Conservation (phyloP, 2,113 vertebrate genomes). For the Lophotis ruficrista region DNA sequence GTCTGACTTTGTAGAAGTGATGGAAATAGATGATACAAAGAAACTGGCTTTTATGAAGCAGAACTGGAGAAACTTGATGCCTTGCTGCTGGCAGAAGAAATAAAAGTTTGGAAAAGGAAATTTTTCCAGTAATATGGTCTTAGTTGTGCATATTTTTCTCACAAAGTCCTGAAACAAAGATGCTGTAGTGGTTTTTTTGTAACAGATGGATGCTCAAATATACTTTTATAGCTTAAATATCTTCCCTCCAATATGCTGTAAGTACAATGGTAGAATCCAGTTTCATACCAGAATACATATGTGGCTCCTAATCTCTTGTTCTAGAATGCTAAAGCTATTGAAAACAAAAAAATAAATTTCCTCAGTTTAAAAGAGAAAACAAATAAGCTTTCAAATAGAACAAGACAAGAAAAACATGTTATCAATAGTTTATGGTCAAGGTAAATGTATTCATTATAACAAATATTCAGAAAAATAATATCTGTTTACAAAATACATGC, state of each 20-base stretch:
- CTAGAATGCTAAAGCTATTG: neutral
- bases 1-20: neutral
- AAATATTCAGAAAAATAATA: neutral
- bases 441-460: neutral
- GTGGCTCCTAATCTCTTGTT: neutral
- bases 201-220: neutral
- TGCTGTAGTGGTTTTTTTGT: neutral
- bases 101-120: neutral
- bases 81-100: neutral
- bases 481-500: neutral
- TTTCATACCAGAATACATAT: neutral
- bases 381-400: neutral
- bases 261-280: neutral
- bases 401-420: neutral
- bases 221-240: neutral
- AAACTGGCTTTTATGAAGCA: neutral
- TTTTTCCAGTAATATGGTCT: neutral
- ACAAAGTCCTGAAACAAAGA: neutral
- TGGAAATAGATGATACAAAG: neutral
- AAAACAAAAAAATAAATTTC: neutral
- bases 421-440: neutral
- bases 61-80: neutral
- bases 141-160: neutral
- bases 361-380: neutral
- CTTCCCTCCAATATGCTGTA: neutral